phyloP scores from a whole-genome alignment of 2,797 vertebrate genomes.

The Spea hammondii region DNA sequence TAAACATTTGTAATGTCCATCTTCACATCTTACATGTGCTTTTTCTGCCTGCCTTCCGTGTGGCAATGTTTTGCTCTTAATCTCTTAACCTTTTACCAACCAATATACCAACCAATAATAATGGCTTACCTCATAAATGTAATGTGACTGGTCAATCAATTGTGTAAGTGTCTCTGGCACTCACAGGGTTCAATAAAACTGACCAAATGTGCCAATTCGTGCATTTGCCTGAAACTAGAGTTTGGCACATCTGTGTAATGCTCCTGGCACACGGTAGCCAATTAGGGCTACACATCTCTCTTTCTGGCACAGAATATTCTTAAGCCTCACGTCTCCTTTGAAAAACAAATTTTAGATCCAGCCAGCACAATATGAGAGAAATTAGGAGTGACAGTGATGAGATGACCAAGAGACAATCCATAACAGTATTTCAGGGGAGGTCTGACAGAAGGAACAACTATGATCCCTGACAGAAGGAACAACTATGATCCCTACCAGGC shows the following conservation, averaged over 20 bases:
- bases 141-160: background rate
- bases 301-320: slow-evolving; percentile 17
- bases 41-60: too few species aligned
- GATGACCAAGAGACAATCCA: background rate
- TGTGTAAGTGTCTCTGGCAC: too few species aligned
- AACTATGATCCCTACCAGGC: background rate
- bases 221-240: slow-evolving; percentile 6
- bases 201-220: slow-evolving; percentile 1
- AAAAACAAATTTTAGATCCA: slow-evolving; percentile 13
- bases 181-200: too few species aligned
- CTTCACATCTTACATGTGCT: too few species aligned
- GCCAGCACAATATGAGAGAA: slow-evolving; percentile 13
- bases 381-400: slow-evolving; percentile 6
- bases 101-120: too few species aligned
- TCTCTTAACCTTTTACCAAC: too few species aligned
- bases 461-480: too few species aligned
- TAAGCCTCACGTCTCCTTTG: slow-evolving; percentile 10
- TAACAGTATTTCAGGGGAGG: background rate
- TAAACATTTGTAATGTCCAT: too few species aligned
- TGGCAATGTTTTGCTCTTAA: too few species aligned
- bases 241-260: slow-evolving; percentile 23
- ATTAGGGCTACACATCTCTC: slow-evolving; percentile 46
- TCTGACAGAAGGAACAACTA: background rate
- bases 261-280: slow-evolving; percentile 29
- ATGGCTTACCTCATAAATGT: too few species aligned